Evolutionary conservation across 2,797 vertebrate species (phyloP), one percentile per base, ranked within the genome.

Genomic region (Sebastes baramenuke): DNA sequence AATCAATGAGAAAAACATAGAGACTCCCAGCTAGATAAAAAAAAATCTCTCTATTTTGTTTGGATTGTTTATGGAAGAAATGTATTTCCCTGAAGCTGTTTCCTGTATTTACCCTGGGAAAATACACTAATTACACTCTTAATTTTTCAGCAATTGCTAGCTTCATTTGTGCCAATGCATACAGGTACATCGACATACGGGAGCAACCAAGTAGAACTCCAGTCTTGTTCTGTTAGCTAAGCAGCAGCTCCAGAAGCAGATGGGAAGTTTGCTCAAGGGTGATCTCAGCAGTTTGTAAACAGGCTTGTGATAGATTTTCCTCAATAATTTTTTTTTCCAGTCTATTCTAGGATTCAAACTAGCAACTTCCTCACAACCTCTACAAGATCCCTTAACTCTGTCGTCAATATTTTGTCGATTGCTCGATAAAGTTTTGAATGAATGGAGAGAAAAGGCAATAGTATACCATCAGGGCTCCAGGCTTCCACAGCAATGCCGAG

Each of bases 401-500:
- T 32, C 16, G 14, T 25, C 18, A 54, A 4, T 10, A 22, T 24
- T 9, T 38, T 36, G 29, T 22, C 34, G 22, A 65, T 16, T 4
- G 9, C 14, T 54, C n/a, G 25, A 13, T 58, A 49, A 68, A 38
- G 3, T 20, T 62, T 67, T 24, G 29, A 59, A 29, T 54, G 25
- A 67, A 77, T 2, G 38, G 9, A 60, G 25, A 55, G 1, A 25
- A 12, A 38, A 22, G 32, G 8, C 2, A 62, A 64, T 5, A 12
- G 2, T 22, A 9, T 36, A 99, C 98, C 98, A 74, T 99, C 97
- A 59, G 94, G 92, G 30, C 91, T 92, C 98, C 98, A 99, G 1
- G 97, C 96, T 88, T 99, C 97, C 62, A 99, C 94, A 1, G 97
- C 97, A 97, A 99, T 99, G 75, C 96, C 98, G 18, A 99, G 96